These are phyloP conservation scores for Aramus guarauna DNA, from an alignment of 2,113 vertebrate genomes.

Conservation along the genomic window DNA sequence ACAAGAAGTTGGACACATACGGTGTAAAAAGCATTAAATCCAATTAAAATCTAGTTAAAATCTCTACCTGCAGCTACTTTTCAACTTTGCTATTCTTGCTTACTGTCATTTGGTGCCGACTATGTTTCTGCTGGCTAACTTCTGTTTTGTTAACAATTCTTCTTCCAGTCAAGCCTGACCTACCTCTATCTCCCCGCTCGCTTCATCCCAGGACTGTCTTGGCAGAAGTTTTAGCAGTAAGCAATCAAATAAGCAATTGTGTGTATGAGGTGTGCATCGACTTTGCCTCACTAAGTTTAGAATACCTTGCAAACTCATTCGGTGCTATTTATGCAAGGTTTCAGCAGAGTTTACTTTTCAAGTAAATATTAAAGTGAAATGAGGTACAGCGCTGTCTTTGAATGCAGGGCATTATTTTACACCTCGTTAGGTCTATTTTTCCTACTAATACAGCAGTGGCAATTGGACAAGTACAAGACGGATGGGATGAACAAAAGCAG, in stretches of 20 bases:
- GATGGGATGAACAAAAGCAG: constrained; percentile 4
- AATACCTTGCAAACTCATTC: background rate
- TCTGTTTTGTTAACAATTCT: background rate
- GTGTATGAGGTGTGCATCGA: background rate
- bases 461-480: background rate
- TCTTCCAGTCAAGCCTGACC: background rate
- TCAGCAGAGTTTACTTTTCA: constrained; percentile 38
- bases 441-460: background rate
- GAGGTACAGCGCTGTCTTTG: background rate
- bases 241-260: background rate
- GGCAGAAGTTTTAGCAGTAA: background rate
- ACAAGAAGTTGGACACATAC: background rate
- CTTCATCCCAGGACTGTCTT: background rate
- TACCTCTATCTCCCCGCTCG: background rate
- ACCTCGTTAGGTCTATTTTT: constrained; percentile 38
- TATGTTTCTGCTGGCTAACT: background rate
- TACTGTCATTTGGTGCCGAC: background rate
- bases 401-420: constrained; percentile 23
- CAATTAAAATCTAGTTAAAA: background rate
- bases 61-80: background rate
- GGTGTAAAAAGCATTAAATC: background rate
- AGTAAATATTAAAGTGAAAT: constrained; percentile 32
- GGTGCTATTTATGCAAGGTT: background rate
- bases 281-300: constrained; percentile 22
- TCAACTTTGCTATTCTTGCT: background rate